Conservation (phyloP, 2,888 invertebrate genomes). For the Scrobipalpa atriplicella region DNA sequence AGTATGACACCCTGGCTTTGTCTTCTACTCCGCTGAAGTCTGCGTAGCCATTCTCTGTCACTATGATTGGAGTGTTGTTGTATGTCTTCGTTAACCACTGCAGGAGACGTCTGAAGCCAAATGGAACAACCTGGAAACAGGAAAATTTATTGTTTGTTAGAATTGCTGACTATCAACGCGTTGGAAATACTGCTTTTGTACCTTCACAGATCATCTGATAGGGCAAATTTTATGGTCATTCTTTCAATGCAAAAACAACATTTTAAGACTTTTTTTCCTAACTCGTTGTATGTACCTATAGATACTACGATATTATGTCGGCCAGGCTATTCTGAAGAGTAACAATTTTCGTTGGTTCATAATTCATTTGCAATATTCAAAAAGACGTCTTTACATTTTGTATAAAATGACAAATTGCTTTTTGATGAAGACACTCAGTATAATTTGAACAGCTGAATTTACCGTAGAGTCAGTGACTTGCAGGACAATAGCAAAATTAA, state of each 20-base stretch:
- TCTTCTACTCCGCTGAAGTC: conserved; percentile 80
- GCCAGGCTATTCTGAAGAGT: too few relatives aligned
- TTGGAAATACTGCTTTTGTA: too few relatives aligned
- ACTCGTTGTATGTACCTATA: too few relatives aligned
- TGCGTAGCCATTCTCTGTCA: conserved; percentile 82
- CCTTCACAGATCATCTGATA: too few relatives aligned
- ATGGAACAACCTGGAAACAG: conserved; percentile 78
- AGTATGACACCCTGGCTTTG: conserved; percentile 81
- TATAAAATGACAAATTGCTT: not conserved
- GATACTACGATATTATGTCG: too few relatives aligned
- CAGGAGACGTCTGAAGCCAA: conserved; percentile 81
- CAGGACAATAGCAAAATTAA: conserved; percentile 18
- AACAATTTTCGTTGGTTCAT: too few relatives aligned
- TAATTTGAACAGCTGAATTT: conserved; percentile 1
- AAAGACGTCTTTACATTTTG: not conserved
- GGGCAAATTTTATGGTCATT: too few relatives aligned
- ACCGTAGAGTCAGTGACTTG: not conserved
- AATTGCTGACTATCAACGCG: too few relatives aligned
- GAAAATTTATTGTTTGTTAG: not conserved
- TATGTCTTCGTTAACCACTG: conserved; percentile 80
- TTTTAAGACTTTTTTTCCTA: too few relatives aligned
- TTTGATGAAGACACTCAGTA: not conserved
- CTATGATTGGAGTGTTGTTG: conserved; percentile 76
- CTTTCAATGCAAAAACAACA: too few relatives aligned
- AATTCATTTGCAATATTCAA: too few relatives aligned